Evolutionary conservation across 2,797 vertebrate genomes (phyloP), one percentile per base, ranked within the genome.

Genomic region (Meda fulgida): DNA sequence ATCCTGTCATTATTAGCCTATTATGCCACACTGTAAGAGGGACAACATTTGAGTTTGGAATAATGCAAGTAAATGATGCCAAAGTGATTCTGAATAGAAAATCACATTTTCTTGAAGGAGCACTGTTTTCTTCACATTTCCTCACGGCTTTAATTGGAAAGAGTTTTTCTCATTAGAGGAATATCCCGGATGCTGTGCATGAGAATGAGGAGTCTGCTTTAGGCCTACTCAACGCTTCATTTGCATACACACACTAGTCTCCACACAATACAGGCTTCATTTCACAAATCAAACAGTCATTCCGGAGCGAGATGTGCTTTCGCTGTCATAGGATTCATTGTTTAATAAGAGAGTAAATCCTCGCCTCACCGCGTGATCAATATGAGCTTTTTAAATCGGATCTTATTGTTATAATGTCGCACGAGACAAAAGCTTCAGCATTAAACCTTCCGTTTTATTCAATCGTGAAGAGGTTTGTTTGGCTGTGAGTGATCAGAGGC

Each of bases 361-460:
- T 73, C 40, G 40, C 21, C 69, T 82, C 51, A 48, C 67, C 29
- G 46, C 1, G 18, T 85, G 78, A 88, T 87, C 79, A 38, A 86
- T 78, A 80, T 46, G 43, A 55, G 80, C 78, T 81, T 86, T 87
- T 88, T 70, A 73, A 88, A 88, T 87, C 26, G 72, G 77, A 65
- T 84, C 67, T 70, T 48, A 70, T 84, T 76, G 84, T 85, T 87
- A n/a, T n/a, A 55, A 87, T n/a, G 76, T 87, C 58, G 78, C 84
- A 58, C 36, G 55, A 89, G 51, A 73, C 79, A 65, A 26, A 70
- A 66, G 48, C 79, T 58, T 36, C 65, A 53, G 65, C 78, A 87
- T 86, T 85, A 88, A 88, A 87, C 66, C 55, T 81, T 80, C 86
- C 81, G 71, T 71, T 86, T 88, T 73, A 86, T 81, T 89, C 31